Evolutionary conservation across 1,140 invertebrate species (phyloP), one percentile per base, ranked within the genome.

Genomic region (Apis laboriosa): DNA sequence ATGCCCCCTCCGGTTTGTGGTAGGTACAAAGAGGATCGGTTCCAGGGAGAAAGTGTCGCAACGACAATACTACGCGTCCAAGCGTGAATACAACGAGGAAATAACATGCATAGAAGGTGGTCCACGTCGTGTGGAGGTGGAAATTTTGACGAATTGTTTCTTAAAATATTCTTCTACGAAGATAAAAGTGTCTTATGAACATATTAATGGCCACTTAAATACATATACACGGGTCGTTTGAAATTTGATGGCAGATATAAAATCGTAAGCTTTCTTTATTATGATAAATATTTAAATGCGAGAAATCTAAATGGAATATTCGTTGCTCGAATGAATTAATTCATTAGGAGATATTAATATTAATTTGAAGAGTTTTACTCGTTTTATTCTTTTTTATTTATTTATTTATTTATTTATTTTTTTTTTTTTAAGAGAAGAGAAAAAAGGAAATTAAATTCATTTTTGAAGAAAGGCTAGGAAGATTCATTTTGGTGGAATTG

Each of bases 41-140:
- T 43, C 63, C 53, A n/a, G 9, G n/a, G 58, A 70, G 68, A 77
- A 68, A 66, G 61, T 66, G 60, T 70, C 58, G 75, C 78, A 28
- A 64, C 68, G 74, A 80, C 75, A 84, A 86, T 85, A 49, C 51
- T 28, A 58, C 53, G 43, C 70, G 74, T 60, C 11, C n/a, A 9
- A 43, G 53, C 64, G n/a, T 79, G 75, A 87, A 83, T 67, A 51
- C 51, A 78, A 24, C 56, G 9, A 67, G 56, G 13, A 58, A 7
- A 43, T 34, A 19, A 15, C 8, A 15, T 13, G 55, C 19, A 55
- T n/a, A 21, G 5, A 68, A 43, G 5, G 66, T 15, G 43, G n/a
- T 43, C 13, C 34, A 34, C 2, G 34, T 9, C 28, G 19, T 11
- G 1, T 12, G 34, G 43, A 21, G 43, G 9, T 8, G 66, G 19